Conservation (phyloP, 2,888 invertebrate species). For the Phytoseiulus persimilis region DNA sequence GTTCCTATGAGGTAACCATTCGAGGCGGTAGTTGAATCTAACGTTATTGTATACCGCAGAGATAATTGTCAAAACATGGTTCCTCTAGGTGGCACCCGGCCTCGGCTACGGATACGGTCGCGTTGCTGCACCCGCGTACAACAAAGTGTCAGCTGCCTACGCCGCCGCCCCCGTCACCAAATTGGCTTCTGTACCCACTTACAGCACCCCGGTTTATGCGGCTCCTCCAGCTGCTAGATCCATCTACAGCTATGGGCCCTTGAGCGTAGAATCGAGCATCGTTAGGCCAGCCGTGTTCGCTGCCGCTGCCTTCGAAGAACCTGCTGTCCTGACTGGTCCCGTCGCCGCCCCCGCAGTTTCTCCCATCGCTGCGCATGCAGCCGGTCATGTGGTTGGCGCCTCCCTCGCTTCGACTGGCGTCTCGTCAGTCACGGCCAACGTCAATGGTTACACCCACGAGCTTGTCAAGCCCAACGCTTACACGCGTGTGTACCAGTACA, state of each 20-base stretch:
- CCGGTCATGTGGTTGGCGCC: neutral
- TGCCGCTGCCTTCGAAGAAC: neutral
- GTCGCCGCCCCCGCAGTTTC: neutral
- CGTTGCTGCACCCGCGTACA: neutral
- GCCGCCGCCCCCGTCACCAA: neutral
- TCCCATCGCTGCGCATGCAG: neutral
- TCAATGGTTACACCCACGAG: slow-evolving; percentile 35
- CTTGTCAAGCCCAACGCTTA: slow-evolving; percentile 28
- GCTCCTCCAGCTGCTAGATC: neutral
- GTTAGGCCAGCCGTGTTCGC: slow-evolving; percentile 17
- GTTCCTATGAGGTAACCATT: slow-evolving; percentile 20
- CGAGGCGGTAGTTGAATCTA: neutral
- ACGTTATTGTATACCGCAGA: neutral
- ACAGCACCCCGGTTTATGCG: slow-evolving; percentile 1
- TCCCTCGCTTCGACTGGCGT: neutral
- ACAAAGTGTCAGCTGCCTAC: neutral
- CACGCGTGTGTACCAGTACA: slow-evolving; percentile 14
- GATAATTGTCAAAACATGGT: neutral
- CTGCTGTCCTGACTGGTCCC: neutral
- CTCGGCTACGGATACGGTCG: neutral
- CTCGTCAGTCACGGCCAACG: neutral
- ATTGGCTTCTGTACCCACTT: neutral
- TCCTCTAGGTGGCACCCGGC: neutral
- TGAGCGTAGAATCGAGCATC: slow-evolving; percentile 12
- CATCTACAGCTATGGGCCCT: slow-evolving; percentile 25